These are phyloP conservation scores for Leucoma salicis DNA, from an alignment of 2,888 invertebrate genomes.

Conservation along the genomic window DNA sequence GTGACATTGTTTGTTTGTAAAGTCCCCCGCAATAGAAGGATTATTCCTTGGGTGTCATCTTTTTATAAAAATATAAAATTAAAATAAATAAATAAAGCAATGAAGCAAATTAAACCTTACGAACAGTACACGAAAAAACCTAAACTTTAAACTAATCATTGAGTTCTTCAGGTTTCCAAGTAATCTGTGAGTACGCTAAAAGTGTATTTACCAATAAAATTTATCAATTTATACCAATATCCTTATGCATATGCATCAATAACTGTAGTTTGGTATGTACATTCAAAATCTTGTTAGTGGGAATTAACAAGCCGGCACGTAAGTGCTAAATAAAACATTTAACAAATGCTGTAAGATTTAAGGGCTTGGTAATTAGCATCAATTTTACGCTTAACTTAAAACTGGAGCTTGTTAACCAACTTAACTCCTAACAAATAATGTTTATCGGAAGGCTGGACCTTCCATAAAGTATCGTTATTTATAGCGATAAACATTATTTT, in stretches of 20 bases:
- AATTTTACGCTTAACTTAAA: not conserved
- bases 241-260: constrained; percentile 17
- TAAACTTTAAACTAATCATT: too few species aligned
- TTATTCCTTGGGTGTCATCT: too few species aligned
- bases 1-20: too few species aligned
- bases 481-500: not conserved
- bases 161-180: not conserved
- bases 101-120: too few species aligned
- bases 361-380: constrained; percentile 3
- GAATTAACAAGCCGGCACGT: constrained; percentile 18
- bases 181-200: constrained; percentile 4
- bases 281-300: constrained; percentile 7
- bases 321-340: constrained; percentile 29
- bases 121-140: too few species aligned
- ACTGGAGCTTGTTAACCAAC: constrained; percentile 11
- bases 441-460: not conserved
- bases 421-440: not conserved
- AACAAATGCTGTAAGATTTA: constrained; percentile 17
- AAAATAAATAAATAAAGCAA: too few species aligned
- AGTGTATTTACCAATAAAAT: constrained; percentile 9
- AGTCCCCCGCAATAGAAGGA: too few species aligned
- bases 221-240: constrained; percentile 18
- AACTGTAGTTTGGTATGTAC: not conserved
- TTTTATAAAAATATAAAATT: too few species aligned
- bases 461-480: not conserved